These are phyloP conservation scores for Pelodytes ibericus DNA, from an alignment of 2,797 vertebrate species.

Conservation along the genomic window DNA sequence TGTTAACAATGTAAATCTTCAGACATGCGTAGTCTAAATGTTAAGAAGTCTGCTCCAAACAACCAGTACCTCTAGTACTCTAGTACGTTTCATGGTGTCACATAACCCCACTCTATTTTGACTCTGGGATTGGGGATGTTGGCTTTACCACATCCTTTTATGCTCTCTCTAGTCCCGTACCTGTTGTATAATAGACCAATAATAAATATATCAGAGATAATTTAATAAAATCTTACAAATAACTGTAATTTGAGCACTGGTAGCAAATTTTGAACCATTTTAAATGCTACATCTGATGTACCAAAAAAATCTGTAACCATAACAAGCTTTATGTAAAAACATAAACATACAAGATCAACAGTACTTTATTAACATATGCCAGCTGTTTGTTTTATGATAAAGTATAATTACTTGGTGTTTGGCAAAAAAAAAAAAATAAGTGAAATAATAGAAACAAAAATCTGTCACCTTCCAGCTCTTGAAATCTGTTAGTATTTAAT, in stretches of 20 bases:
- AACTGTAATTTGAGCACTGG: not conserved
- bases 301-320: not conserved
- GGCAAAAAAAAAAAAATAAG: conserved; percentile 13
- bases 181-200: not conserved
- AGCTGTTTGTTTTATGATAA: conserved; percentile 17
- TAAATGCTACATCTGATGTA: not conserved
- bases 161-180: no score
- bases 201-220: not conserved
- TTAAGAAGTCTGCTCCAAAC: no score
- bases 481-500: conserved; percentile 35
- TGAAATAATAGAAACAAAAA: conserved; percentile 19
- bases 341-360: not conserved
- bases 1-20: no score
- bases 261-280: not conserved
- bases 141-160: no score
- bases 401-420: not conserved
- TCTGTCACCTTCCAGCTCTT: conserved; percentile 22
- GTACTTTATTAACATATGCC: not conserved
- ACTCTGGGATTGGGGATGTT: no score
- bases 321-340: not conserved
- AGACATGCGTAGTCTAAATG: no score
- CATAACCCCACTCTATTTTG: no score
- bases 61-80: no score
- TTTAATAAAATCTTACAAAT: not conserved
- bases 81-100: no score